These are phyloP conservation scores for Exephanes ischioxanthus DNA, from an alignment of 2,888 invertebrate genomes.

Conservation along the genomic window DNA sequence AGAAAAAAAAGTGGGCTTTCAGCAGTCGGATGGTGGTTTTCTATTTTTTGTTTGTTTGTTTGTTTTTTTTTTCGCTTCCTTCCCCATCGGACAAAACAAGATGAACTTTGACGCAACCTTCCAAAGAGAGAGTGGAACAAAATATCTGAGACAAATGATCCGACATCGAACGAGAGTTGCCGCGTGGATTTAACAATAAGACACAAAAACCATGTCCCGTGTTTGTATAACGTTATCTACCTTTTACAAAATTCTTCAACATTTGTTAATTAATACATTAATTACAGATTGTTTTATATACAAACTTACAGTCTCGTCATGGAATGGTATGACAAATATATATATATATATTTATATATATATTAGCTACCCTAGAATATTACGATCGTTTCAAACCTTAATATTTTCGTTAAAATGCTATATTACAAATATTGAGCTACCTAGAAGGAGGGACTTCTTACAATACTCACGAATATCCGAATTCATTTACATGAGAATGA, in stretches of 20 bases:
- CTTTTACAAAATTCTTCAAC: conserved; percentile 64
- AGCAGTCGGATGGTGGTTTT: conserved; percentile 2
- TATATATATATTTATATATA: conserved; percentile 50
- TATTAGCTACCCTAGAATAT: conserved; percentile 54
- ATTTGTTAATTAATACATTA: conserved; percentile 67
- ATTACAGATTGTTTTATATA: conserved; percentile 75
- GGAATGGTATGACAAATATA: conserved; percentile 78
- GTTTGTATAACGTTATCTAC: conserved; percentile 60
- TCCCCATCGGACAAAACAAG: conserved; percentile 31
- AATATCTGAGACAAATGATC: conserved; percentile 54
- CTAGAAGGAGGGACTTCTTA: conserved; percentile 64
- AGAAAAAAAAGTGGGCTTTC: conserved; percentile 37
- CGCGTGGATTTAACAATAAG: conserved; percentile 66
- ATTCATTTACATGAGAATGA: conserved; percentile 55
- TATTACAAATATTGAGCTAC: conserved; percentile 65
- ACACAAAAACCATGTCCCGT: conserved; percentile 68
- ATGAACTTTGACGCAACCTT: conserved; percentile 41
- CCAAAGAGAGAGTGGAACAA: conserved; percentile 43
- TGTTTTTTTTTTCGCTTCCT: neutral
- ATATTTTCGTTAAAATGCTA: conserved; percentile 61
- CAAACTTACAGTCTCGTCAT: conserved; percentile 82
- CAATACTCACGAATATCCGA: conserved; percentile 64
- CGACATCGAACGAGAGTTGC: conserved; percentile 63
- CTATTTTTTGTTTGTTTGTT: neutral
- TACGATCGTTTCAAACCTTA: conserved; percentile 58